Base-by-base conservation (phyloP, 2,797 vertebrate species). In the Lacerta agilis region DNA sequence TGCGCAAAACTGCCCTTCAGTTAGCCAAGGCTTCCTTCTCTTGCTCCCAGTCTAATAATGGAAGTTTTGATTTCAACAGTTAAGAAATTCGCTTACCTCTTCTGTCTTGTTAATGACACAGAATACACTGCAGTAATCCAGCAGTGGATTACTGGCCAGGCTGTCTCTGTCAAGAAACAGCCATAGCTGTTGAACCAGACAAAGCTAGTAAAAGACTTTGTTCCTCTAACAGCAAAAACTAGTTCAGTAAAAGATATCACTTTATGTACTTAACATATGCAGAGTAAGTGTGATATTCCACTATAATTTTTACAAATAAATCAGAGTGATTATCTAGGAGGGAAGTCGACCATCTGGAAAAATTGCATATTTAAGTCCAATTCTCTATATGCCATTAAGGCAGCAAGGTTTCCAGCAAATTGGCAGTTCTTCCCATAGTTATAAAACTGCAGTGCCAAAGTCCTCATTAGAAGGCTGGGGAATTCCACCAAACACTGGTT, bases 321-420 rank as follows among this genome's bases (percentile, higher is more conserved):
- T 29, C 36, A 67, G 33, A 41, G 20, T 67, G 76, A 81, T 55
- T 76, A 75, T 79, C 45, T 55, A 43, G 61, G 36, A 55, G 23
- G 6, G 33, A 80, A 88, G 67, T 58, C 25, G 67, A 76, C 36
- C 71, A 81, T 38, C 41, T 69, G 71, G 84, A 77, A 84, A 13
- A 36, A 67, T 9, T 29, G 13, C 75, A 90, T 55, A 25, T n/a
- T 18, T 84, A 79, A 86, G 20, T 64, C 20, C 69, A 80, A 23
- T n/a, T 79, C 33, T 75, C 23, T 49, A 83, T 83, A 75, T 45
- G 55, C 58, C 86, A 79, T 75, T n/a, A 77, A n/a, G 33, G 78
- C 83, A 88, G 55, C n/a, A 85, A 33, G 20, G 29, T 33, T 73
- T 85, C 81, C 43, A 76, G 38, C n/a, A 86, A 86, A 86, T 81